Evolutionary conservation across 2,797 vertebrate species (phyloP), one percentile per base, ranked within the genome.

Genomic region (Anomalospiza imberbis): DNA sequence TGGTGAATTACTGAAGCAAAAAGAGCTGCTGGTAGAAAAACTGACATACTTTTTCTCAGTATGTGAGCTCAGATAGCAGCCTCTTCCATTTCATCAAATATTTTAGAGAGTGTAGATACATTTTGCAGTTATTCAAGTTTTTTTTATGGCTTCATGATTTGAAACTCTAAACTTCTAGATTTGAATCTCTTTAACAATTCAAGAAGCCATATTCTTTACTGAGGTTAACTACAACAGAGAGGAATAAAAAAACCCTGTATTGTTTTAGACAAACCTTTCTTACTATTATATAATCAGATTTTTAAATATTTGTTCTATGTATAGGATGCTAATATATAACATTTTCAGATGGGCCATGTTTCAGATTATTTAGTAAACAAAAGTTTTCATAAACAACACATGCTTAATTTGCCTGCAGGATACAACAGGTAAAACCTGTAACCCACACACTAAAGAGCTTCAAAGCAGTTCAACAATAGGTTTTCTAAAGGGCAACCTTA

Each of bases 381-480:
- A 90, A 65, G 65, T 77, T 94, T 96, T 75, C 83, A 85, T 75
- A 67, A 93, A n/a, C 29, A 89, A 67, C 40, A 75, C 28, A 57
- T 53, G 54, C 45, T 79, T 93, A 76, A 91, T 96, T 95, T 95
- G 74, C 60, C 91, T 94, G 77, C 0, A 10, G 78, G 40, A 85
- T 79, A 82, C 17, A 95, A 62, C 42, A 93, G 61, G 77, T 89
- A 87, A 93, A 82, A 94, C 53, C 50, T 95, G 72, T 89, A 94
- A 97, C 75, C 90, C 61, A 88, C 26, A 95, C 54, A 84, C 31
- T 95, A 92, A 91, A 94, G 81, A 96, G 96, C 97, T 98, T 98
- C 97, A 97, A 94, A 98, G 97, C 93, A 98, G 93, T 98, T 98
- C 98, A 98, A 95, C 98, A 98, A 97, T 98, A 98, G 98, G 98